These are phyloP conservation scores for Agrochola circellaris DNA, from an alignment of 2,888 invertebrate species.

Conservation along the genomic window DNA sequence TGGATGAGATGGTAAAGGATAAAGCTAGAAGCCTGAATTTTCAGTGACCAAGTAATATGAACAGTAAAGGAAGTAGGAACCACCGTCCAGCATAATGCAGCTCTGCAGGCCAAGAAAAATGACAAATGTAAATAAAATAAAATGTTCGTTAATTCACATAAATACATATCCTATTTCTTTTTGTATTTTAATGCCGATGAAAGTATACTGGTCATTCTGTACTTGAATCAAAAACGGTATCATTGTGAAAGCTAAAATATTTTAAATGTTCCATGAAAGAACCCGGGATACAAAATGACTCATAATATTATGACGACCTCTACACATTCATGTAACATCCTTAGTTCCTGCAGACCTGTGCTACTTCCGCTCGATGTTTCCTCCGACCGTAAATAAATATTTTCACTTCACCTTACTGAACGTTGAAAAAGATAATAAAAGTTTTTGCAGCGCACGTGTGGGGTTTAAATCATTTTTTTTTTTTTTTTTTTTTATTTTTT, in stretches of 20 bases:
- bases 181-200: background rate
- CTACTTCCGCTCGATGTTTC: background rate
- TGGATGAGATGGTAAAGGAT: too few species aligned
- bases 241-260: background rate
- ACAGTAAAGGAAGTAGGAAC: too few species aligned
- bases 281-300: background rate
- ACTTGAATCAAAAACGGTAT: background rate
- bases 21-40: too few species aligned
- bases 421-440: background rate
- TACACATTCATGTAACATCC: background rate
- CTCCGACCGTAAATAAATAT: background rate
- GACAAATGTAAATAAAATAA: too few species aligned
- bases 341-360: background rate
- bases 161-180: too few species aligned
- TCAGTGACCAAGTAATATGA: too few species aligned
- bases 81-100: too few species aligned
- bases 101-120: too few species aligned
- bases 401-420: background rate
- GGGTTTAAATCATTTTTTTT: background rate
- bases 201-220: constrained; percentile 7
- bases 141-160: background rate
- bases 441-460: background rate
- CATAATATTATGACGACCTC: background rate
- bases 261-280: background rate
- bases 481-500: background rate